Evolutionary conservation across 2,888 invertebrate genomes (phyloP), one percentile per base, ranked within the genome.

Genomic region (Drosophila buzzatii): DNA sequence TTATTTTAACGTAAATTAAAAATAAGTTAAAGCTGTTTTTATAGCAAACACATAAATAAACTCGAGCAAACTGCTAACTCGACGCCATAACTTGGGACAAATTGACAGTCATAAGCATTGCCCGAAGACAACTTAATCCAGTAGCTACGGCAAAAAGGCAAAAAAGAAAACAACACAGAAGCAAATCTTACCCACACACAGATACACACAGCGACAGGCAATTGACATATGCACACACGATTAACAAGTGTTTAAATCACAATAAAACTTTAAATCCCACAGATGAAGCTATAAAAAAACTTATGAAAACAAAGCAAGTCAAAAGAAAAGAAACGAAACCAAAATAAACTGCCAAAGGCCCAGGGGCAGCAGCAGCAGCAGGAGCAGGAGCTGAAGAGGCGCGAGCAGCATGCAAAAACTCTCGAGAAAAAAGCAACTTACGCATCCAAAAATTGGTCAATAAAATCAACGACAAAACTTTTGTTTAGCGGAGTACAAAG

Each of bases 191-290:
- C 41, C 3, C 59, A 62, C 55, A 65, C 51, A 65, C 60, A 71
- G 33, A 35, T 12, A 35, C 4, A 41, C 63, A 64, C 45, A 62
- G 42, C 63, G 70, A 80, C 88, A 69, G 65, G 65, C 58, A 76
- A 78, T 83, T 85, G 85, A 90, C 85, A 88, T 88, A 85, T 87
- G 80, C 89, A 81, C 79, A 90, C 90, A 74, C 90, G 89, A 87
- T 87, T 87, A 87, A 87, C 90, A 90, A 87, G 90, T 87, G 86
- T 87, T 87, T 87, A 87, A 87, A 89, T 87, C 90, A 87, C 86
- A 87, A 89, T 87, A 87, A 90, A 87, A 87, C 87, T 90, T 87
- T 87, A 89, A 90, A 78, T 87, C 86, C 90, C 76, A 70, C 90
- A 85, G 87, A 87, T 89, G 72, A 80, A 86, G 87, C 81, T 65